Conservation (phyloP, 2,113 vertebrate species). For the Ifrita kowaldi region DNA sequence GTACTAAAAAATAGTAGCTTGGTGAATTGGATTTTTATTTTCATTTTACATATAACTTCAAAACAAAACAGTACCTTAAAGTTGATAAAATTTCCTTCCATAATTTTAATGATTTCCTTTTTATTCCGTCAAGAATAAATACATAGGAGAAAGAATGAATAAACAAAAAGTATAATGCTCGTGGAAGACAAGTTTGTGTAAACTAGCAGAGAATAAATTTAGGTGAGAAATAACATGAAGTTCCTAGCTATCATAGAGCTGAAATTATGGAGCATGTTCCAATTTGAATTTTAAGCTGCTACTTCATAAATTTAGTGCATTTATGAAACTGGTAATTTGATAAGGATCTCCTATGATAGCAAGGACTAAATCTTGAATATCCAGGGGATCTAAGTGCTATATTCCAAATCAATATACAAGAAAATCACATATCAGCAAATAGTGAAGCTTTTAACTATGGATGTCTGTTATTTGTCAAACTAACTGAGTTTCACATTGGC, state of each 20-base stretch:
- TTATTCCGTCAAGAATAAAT: background rate
- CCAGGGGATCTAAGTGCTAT: background rate
- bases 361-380: background rate
- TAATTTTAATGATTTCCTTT: background rate
- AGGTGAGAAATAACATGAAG: background rate
- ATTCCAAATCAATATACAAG: background rate
- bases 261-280: background rate
- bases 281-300: background rate
- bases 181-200: background rate
- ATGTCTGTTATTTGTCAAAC: background rate
- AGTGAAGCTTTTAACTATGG: background rate
- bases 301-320: background rate
- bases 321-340: background rate
- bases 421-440: background rate
- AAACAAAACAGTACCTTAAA: background rate
- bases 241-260: background rate
- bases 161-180: background rate
- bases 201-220: background rate
- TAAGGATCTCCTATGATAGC: background rate
- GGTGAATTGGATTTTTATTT: background rate
- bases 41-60: background rate
- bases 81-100: background rate
- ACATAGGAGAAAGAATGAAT: background rate
- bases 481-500: background rate
- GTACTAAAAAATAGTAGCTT: background rate